phyloP scores from a whole-genome alignment of 37 sponge, comb jelly and placozoan species.

The Aphrocallistes beatrix region DNA sequence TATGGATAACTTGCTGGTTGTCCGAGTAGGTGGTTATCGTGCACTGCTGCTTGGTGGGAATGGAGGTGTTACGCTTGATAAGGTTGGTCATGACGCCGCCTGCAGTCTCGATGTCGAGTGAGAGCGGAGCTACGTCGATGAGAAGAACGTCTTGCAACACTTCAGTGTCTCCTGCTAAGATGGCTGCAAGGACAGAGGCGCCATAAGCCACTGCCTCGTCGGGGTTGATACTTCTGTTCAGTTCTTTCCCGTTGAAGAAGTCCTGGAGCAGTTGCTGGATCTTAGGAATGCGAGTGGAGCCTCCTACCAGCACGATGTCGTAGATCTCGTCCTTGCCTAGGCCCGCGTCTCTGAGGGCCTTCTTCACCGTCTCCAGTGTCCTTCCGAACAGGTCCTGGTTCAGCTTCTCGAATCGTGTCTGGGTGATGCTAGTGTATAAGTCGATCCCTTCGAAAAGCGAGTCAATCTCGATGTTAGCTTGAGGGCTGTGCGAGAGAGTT shows the following conservation, averaged over 20 bases:
- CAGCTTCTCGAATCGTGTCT: slow-evolving; percentile 88
- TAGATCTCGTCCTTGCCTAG: slow-evolving; percentile 65
- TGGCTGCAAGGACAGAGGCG: slow-evolving; percentile 90
- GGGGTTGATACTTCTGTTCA: slow-evolving; percentile 92
- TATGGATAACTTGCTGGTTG: slow-evolving; percentile 75
- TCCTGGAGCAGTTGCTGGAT: slow-evolving; percentile 81
- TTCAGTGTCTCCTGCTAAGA: slow-evolving; percentile 69
- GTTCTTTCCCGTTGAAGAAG: slow-evolving; percentile 94
- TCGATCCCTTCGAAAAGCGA: slow-evolving; percentile 81
- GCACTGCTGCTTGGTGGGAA: slow-evolving; percentile 56
- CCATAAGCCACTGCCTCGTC: slow-evolving; percentile 97
- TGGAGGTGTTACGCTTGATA: slow-evolving; percentile 46
- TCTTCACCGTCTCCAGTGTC: slow-evolving; percentile 76
- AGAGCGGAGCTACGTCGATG: slow-evolving; percentile 86
- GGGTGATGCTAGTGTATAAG: slow-evolving; percentile 85
- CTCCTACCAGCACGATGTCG: slow-evolving; percentile 88
- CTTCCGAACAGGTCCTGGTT: slow-evolving; percentile 70
- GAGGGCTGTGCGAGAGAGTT: slow-evolving; percentile 80
- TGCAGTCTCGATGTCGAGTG: slow-evolving; percentile 86
- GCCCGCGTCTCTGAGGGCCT: slow-evolving; percentile 84
- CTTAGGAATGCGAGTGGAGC: slow-evolving; percentile 88
- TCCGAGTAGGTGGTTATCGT: slow-evolving; percentile 79
- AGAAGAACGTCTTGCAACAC: slow-evolving; percentile 77
- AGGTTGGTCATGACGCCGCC: slow-evolving; percentile 90
- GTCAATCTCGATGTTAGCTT: slow-evolving; percentile 88